Conservation (phyloP, 2,113 vertebrate species). For the Cinclus mexicanus region DNA sequence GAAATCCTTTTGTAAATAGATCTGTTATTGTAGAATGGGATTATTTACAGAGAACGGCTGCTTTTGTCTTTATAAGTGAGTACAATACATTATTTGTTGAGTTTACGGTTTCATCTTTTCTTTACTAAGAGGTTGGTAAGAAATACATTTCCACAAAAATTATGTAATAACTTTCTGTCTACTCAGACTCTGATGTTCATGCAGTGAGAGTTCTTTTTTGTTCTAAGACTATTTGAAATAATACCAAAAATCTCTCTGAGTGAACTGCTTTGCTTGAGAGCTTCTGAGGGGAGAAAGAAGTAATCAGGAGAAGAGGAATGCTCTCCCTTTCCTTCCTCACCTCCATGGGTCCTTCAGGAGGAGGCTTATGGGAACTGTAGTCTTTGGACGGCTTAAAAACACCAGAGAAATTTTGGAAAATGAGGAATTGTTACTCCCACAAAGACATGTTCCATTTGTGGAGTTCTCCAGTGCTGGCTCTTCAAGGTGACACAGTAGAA, state of each 20-base stretch:
- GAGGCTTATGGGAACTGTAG: not conserved
- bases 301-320: not conserved
- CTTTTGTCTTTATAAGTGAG: constrained; percentile 25
- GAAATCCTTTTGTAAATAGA: constrained; percentile 50
- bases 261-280: not conserved
- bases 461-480: not conserved
- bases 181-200: not conserved
- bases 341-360: not conserved
- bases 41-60: constrained; percentile 47
- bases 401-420: not conserved
- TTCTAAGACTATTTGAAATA: not conserved
- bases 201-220: not conserved
- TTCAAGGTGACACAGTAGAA: not conserved
- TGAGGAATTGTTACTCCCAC: not conserved
- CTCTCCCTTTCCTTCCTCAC: not conserved
- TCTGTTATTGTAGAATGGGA: constrained; percentile 40
- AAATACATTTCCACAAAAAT: not conserved
- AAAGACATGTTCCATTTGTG: not conserved
- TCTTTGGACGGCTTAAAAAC: not conserved
- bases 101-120: constrained; percentile 1
- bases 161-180: not conserved
- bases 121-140: not conserved
- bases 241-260: not conserved
- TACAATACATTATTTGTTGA: constrained; percentile 28
- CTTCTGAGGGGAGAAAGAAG: not conserved